A percentile compares a stretch with the other conserved stretches of the same genome.
phyloP scores from a whole-genome alignment of 2,888 invertebrate species.

The Spisula solida region DNA sequence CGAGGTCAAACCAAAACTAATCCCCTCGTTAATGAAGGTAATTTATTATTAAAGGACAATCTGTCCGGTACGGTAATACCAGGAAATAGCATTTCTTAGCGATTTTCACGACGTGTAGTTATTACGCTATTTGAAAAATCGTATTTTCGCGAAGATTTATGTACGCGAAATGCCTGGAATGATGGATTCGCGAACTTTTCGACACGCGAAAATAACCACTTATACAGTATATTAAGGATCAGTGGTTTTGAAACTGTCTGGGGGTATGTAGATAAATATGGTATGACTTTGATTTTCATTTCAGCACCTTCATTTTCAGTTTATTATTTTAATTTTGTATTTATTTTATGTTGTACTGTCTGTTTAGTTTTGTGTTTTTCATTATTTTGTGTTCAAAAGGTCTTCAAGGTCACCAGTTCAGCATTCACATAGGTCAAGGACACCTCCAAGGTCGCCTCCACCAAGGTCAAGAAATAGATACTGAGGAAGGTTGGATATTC shows the following conservation, averaged over 20 bases:
- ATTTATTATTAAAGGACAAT: too few relatives aligned
- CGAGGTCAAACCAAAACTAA: too few relatives aligned
- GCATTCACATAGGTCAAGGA: conserved; percentile 61
- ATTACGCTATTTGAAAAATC: too few relatives aligned
- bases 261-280: conserved; percentile 1
- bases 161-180: too few relatives aligned
- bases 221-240: not conserved
- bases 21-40: too few relatives aligned
- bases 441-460: conserved; percentile 53
- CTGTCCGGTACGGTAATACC: too few relatives aligned
- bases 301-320: not conserved
- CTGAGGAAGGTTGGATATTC: conserved; percentile 41
- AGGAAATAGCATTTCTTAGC: too few relatives aligned
- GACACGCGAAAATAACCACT: too few relatives aligned
- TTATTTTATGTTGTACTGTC: conserved; percentile 44
- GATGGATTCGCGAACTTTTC: too few relatives aligned
- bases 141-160: too few relatives aligned
- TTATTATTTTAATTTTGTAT: conserved; percentile 10
- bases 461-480: conserved; percentile 64
- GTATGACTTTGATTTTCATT: conserved; percentile 13
- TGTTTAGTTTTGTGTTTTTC: conserved; percentile 60
- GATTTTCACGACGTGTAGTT: too few relatives aligned
- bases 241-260: not conserved
- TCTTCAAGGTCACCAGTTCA: conserved; percentile 70
- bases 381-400: conserved; percentile 60